A percentile compares a stretch with the other conserved stretches of the same genome.
These are phyloP conservation scores for Aspidoscelis tigris DNA, from an alignment of 2,113 vertebrate genomes.

Conservation along the genomic window DNA sequence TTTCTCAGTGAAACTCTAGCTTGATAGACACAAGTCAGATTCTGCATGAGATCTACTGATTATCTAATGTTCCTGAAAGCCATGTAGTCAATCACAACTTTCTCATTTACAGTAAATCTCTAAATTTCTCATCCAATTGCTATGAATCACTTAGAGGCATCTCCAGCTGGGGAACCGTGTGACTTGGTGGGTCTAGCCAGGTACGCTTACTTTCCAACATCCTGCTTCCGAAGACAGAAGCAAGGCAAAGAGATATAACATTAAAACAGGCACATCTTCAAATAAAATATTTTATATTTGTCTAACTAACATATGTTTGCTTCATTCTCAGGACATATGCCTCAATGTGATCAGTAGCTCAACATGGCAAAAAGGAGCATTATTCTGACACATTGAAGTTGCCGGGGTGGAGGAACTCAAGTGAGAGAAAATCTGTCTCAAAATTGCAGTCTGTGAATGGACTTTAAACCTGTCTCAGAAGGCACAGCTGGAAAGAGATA, in stretches of 20 bases:
- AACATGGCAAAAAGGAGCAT: background rate
- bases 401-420: background rate
- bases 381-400: accelerated
- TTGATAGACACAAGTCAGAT: too few relatives aligned
- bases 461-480: background rate
- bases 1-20: too few relatives aligned
- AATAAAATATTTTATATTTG: background rate
- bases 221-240: too few relatives aligned
- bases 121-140: too few relatives aligned
- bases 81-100: too few relatives aligned
- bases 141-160: too few relatives aligned
- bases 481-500: background rate
- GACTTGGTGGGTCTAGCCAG: too few relatives aligned
- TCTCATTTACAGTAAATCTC: too few relatives aligned
- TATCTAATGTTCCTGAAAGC: too few relatives aligned
- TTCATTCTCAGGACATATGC: background rate
- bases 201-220: too few relatives aligned
- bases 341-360: background rate
- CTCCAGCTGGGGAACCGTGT: too few relatives aligned
- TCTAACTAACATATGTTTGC: background rate
- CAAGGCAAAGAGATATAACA: background rate
- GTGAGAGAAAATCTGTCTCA: background rate
- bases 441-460: background rate
- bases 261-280: background rate
- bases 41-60: too few relatives aligned